Evolutionary conservation across 2,113 vertebrate species (phyloP).

Genomic region (Echinops telfairi): DNA sequence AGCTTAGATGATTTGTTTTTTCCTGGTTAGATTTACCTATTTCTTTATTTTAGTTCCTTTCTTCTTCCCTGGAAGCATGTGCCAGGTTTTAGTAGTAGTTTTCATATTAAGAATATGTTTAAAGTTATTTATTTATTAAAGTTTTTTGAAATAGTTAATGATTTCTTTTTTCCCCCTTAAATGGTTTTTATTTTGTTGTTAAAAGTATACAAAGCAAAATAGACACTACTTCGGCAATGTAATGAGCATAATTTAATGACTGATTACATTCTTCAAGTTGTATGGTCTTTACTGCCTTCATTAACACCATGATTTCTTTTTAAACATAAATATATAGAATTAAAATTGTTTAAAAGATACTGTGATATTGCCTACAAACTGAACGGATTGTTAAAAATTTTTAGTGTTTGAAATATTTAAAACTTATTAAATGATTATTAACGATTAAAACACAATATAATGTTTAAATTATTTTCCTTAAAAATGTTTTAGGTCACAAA

Average conservation of each 20-base stretch:
- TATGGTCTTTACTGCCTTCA: background rate
- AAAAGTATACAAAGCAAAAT: background rate
- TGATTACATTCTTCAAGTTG: background rate
- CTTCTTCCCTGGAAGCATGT: background rate
- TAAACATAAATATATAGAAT: slow-evolving; percentile 23
- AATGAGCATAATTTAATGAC: background rate
- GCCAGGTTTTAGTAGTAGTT: slow-evolving; percentile 19
- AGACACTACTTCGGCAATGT: background rate
- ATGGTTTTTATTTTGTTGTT: background rate
- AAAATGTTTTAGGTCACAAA: slow-evolving; percentile 94
- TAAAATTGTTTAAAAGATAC: too few relatives aligned
- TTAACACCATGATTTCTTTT: background rate
- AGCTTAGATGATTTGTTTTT: slow-evolving; percentile 13
- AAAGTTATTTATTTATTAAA: slow-evolving; percentile 27
- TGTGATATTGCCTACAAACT: background rate
- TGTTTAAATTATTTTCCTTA: slow-evolving; percentile 71
- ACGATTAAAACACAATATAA: slow-evolving; percentile 55
- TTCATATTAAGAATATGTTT: slow-evolving; percentile 36
- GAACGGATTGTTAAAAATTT: slow-evolving; percentile 22
- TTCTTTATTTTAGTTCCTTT: slow-evolving; percentile 5
- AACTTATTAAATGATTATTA: slow-evolving; percentile 57
- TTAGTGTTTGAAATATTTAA: slow-evolving; percentile 39
- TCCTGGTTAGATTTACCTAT: slow-evolving; percentile 12
- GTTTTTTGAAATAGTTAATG: background rate
- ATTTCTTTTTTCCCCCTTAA: background rate